Evolutionary conservation across 2,113 vertebrate species (phyloP).

Genomic region (Ascaphus truei): DNA sequence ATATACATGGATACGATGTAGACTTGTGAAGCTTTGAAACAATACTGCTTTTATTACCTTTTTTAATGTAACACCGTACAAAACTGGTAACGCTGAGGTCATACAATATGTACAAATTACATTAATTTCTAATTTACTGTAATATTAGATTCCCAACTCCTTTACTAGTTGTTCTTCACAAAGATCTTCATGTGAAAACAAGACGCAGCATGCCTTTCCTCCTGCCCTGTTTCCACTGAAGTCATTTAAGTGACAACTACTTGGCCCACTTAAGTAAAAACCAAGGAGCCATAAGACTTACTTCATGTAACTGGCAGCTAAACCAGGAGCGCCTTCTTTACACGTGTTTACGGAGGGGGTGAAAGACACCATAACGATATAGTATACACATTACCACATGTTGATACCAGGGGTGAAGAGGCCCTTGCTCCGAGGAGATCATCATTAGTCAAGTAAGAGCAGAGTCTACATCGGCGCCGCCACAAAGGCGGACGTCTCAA

Average conservation of each 20-base stretch:
- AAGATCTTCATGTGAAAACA: too few species aligned
- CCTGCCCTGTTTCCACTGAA: not conserved
- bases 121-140: not conserved
- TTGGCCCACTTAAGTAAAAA: not conserved
- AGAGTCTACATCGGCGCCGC: too few species aligned
- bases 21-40: not conserved
- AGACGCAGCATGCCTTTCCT: not conserved
- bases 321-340: too few species aligned
- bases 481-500: too few species aligned
- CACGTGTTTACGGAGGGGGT: too few species aligned
- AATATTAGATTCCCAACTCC: not conserved
- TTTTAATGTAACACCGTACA: not conserved
- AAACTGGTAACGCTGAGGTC: not conserved
- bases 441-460: not conserved
- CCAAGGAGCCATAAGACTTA: not conserved
- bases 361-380: too few species aligned
- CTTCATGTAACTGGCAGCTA: too few species aligned
- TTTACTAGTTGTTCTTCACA: not conserved
- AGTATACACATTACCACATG: conserved; percentile 1
- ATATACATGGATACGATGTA: too few species aligned
- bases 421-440: too few species aligned
- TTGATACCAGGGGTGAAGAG: not conserved
- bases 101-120: not conserved
- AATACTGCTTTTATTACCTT: not conserved
- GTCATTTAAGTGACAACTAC: not conserved